Percentiles rank a stretch among this genome's conserved stretches.
phyloP scores from a whole-genome alignment of 92 coral and sea anemone genomes.

The Heteractis magnifica region DNA sequence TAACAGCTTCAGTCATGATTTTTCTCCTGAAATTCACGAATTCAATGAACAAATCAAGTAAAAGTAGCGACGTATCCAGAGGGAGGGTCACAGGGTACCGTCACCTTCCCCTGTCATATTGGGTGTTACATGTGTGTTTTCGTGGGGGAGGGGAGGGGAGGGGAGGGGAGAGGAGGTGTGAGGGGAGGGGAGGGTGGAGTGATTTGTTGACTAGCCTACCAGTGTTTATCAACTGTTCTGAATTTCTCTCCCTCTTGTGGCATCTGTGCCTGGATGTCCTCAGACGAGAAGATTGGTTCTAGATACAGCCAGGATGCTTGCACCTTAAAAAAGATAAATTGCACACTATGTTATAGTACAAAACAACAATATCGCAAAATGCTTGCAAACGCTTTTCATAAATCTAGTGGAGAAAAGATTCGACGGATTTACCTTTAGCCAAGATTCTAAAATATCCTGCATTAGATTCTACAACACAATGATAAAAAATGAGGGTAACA shows the following conservation, averaged over 20 bases:
- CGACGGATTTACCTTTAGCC: slow-evolving; percentile 74
- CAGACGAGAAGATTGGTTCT: slow-evolving; percentile 96
- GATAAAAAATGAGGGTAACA: neutral
- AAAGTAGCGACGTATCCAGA: too few species aligned
- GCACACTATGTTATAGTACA: neutral
- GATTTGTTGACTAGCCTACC: slow-evolving; percentile 43
- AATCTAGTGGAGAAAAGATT: too few species aligned
- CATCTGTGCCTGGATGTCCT: slow-evolving; percentile 98
- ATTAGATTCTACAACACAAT: slow-evolving; percentile 61
- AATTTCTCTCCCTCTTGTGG: slow-evolving; percentile 97
- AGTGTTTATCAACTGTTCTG: slow-evolving; percentile 88
- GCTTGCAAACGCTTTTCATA: neutral
- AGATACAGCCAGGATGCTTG: slow-evolving; percentile 97
- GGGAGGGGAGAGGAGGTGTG: neutral
- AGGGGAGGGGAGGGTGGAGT: neutral
- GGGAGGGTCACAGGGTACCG: too few species aligned
- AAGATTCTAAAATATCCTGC: slow-evolving; percentile 95
- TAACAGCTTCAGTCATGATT: slow-evolving; percentile 91
- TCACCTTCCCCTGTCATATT: too few species aligned
- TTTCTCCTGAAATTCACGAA: slow-evolving; percentile 59
- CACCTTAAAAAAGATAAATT: slow-evolving; percentile 47
- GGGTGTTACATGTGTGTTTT: too few species aligned
- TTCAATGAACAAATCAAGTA: neutral
- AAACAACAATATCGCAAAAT: neutral
- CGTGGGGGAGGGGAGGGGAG: too few species aligned